Conservation (phyloP, 2,888 invertebrate species). For the Drosophila meridiana region DNA sequence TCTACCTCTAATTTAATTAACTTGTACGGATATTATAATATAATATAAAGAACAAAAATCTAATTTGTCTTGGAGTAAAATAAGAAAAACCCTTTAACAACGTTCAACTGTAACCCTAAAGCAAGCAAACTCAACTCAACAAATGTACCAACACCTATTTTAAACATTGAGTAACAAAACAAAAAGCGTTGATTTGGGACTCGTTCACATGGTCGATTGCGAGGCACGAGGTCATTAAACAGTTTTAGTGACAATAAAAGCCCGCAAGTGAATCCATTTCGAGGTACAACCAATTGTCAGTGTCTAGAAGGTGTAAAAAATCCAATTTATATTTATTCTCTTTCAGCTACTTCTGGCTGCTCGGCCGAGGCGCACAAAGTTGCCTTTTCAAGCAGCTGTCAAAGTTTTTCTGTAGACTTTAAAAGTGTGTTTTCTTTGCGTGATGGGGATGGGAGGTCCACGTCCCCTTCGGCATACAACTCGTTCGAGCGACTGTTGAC, state of each 20-base stretch:
- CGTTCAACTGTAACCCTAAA: no score
- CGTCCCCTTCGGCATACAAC: slow-evolving; percentile 33
- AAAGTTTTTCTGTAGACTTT: slow-evolving; percentile 50
- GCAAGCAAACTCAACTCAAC: no score
- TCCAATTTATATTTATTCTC: slow-evolving; percentile 46
- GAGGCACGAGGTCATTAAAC: neutral
- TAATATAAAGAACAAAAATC: no score
- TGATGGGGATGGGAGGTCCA: neutral
- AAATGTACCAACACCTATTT: no score
- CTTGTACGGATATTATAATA: no score
- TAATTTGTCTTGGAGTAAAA: no score
- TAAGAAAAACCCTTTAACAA: no score
- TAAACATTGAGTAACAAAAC: neutral
- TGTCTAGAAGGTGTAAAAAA: slow-evolving; percentile 43
- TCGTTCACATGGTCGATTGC: neutral
- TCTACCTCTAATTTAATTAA: no score
- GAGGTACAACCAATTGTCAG: slow-evolving; percentile 28
- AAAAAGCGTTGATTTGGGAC: neutral
- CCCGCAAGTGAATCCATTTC: slow-evolving; percentile 13
- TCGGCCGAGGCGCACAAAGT: slow-evolving; percentile 49
- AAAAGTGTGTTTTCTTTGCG: slow-evolving; percentile 24
- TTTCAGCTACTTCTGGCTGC: neutral
- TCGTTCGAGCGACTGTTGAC: slow-evolving; percentile 36
- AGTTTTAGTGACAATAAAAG: slow-evolving; percentile 45
- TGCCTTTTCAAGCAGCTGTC: slow-evolving; percentile 44